Conservation (phyloP, 1,140 invertebrate species). For the Cydia splendana region DNA sequence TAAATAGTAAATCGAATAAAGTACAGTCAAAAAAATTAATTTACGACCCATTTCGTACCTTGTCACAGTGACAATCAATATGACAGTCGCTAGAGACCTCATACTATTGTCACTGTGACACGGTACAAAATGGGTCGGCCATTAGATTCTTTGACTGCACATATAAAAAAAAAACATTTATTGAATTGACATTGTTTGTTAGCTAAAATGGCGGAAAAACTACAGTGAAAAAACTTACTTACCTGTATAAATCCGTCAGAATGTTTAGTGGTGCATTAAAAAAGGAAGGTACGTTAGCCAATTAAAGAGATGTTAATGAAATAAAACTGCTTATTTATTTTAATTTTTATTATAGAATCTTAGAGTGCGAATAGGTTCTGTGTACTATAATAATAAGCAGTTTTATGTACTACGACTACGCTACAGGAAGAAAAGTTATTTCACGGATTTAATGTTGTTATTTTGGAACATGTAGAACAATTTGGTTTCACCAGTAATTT, state of each 20-base stretch:
- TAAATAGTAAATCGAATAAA: too few species aligned
- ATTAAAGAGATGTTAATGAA: conserved; percentile 42
- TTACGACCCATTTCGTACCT: too few species aligned
- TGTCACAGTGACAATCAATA: too few species aligned
- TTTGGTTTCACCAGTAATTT: too few species aligned
- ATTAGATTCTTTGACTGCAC: too few species aligned
- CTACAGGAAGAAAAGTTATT: background rate
- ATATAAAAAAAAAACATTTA: too few species aligned
- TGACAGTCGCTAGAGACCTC: too few species aligned
- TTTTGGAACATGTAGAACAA: too few species aligned
- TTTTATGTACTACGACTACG: conserved; percentile 4
- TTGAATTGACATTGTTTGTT: background rate
- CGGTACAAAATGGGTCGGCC: too few species aligned
- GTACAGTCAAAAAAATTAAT: too few species aligned
- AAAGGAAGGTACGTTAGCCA: conserved; percentile 33
- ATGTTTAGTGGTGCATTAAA: conserved; percentile 6
- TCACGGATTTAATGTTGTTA: too few species aligned
- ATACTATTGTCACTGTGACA: too few species aligned
- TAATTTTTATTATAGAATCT: conserved; percentile 6
- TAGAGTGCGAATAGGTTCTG: background rate
- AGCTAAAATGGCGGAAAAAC: background rate
- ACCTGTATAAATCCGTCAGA: background rate
- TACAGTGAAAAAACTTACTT: background rate
- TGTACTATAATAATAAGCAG: conserved; percentile 31
- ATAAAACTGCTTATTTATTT: conserved; percentile 44